Evolutionary conservation across 2,888 invertebrate genomes (phyloP), one percentile per base, ranked within the genome.

Genomic region (Hyles lineata): DNA sequence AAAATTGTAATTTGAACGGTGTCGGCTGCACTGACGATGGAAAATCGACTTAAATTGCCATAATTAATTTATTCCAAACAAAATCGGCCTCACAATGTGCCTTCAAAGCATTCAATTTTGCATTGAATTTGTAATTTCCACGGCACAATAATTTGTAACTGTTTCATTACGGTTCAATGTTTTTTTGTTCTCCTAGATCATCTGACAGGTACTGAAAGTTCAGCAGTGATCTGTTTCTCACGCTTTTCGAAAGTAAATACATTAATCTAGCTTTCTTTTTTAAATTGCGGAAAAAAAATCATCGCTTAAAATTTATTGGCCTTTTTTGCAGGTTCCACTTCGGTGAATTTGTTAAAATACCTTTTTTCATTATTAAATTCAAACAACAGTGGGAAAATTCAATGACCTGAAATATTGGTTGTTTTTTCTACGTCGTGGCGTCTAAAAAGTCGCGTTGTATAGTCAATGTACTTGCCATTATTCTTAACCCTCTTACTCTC

Each of bases 41-140:
- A 90, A 91, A 92, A 93, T 92, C 88, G 88, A 83, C 87, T 88
- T 85, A 87, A 91, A 91, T 89, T 88, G 87, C 82, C 85, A 89
- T 93, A 93, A 94, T 94, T 93, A 93, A 93, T 94, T 93, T 91
- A 93, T 90, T 91, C 90, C 90, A 91, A 94, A 93, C 86, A 91
- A 81, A 92, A 91, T 91, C 88, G 89, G 83, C 89, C 85, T 80
- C 89, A 88, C 90, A 89, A 87, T 89, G 81, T 85, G 88, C 83
- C 85, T 87, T 89, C 88, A 89, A 89, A 90, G 87, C 90, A 90
- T 91, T 90, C 86, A 90, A 92, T 92, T 93, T 91, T 89, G 92
- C 92, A 92, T 93, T 92, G 89, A 92, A 90, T 91, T 90, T 88
- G 87, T 91, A 89, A 93, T 94, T 93, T 94, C 87, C 89, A 92